These are phyloP conservation scores for Apis florea DNA, from an alignment of 1,140 invertebrate genomes.

Conservation along the genomic window DNA sequence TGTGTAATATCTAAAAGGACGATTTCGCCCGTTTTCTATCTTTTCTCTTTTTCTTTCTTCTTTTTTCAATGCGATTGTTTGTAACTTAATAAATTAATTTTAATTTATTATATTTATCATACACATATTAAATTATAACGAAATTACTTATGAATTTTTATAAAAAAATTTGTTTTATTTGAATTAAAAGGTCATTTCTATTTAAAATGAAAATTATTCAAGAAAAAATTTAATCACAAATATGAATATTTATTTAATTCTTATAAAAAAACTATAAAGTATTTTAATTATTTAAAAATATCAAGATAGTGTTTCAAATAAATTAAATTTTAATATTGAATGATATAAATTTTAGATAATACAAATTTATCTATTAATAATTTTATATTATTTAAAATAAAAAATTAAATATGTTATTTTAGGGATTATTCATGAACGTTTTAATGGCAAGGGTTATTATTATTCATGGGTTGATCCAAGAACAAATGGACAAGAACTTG, in stretches of 20 bases:
- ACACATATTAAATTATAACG: no score
- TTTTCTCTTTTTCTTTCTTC: no score
- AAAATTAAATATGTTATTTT: slow-evolving; percentile 31
- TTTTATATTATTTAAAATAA: slow-evolving; percentile 14
- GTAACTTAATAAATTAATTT: no score
- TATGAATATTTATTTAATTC: neutral
- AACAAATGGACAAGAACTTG: slow-evolving; percentile 86
- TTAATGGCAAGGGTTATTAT: slow-evolving; percentile 87
- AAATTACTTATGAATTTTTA: no score
- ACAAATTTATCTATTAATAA: neutral
- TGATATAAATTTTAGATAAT: neutral
- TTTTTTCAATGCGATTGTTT: no score
- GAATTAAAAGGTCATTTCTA: neutral
- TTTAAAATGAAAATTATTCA: neutral
- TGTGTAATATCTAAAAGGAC: no score
- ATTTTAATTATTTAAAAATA: neutral
- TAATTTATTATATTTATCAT: no score
- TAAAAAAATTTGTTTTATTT: neutral
- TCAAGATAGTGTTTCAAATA: neutral
- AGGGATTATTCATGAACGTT: slow-evolving; percentile 80
- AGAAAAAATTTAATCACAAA: neutral
- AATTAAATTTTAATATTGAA: neutral
- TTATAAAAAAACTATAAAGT: neutral
- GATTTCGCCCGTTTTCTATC: no score
- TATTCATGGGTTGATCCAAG: slow-evolving; percentile 91